Evolutionary conservation across 2,113 vertebrate genomes (phyloP).

Genomic region (Rattus rattus): DNA sequence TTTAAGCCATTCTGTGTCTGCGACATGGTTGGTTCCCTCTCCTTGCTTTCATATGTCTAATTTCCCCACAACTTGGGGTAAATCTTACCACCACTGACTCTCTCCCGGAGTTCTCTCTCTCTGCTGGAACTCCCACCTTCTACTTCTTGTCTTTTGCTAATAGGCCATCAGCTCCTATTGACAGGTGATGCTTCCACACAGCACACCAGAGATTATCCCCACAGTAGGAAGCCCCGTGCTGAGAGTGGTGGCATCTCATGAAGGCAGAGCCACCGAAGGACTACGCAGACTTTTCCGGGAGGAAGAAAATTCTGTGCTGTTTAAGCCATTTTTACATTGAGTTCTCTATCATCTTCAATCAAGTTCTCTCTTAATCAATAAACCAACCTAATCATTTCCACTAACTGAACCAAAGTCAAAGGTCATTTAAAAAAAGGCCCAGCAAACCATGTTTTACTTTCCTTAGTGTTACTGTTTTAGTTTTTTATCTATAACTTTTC

Average conservation of each 20-base stretch:
- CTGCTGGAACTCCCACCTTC: no score
- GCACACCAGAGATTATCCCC: no score
- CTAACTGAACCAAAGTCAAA: slow-evolving; percentile 4
- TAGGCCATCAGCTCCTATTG: no score
- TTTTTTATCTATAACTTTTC: slow-evolving; percentile 37
- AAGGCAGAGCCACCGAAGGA: not conserved
- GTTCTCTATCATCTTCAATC: slow-evolving; percentile 19
- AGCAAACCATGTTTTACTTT: not conserved
- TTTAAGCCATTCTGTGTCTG: no score
- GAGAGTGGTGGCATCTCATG: not conserved
- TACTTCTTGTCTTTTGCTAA: no score
- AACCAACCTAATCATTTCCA: slow-evolving; percentile 28
- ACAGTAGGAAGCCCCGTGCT: not conserved
- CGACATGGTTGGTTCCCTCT: no score
- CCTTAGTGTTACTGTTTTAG: not conserved
- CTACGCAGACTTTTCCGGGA: not conserved
- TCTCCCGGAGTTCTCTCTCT: no score
- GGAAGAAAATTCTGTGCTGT: not conserved
- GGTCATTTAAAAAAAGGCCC: not conserved
- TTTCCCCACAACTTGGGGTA: no score
- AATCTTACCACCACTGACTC: no score
- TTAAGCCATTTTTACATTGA: not conserved
- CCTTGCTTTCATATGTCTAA: no score
- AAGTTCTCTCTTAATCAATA: not conserved
- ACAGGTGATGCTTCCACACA: no score